Evolutionary conservation across 2,888 invertebrate genomes (phyloP).

Genomic region (Clepsis dumicolana): DNA sequence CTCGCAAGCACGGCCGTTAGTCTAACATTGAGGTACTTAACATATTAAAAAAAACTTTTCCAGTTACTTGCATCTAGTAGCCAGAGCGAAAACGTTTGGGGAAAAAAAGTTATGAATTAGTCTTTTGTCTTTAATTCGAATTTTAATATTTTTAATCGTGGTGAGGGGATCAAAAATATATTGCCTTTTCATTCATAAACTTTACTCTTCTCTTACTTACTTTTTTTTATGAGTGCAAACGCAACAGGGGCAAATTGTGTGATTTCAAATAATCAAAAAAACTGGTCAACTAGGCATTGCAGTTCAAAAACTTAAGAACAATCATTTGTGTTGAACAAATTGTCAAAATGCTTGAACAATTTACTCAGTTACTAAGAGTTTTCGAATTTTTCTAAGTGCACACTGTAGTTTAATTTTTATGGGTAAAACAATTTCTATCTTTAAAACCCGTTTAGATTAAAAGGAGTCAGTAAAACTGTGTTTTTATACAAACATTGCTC

Average conservation of each 20-base stretch:
- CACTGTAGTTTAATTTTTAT: no score
- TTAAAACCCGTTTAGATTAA: no score
- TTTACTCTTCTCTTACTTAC: not conserved
- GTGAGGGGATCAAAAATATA: conserved; percentile 24
- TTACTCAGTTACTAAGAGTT: not conserved
- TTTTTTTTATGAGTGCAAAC: conserved; percentile 23
- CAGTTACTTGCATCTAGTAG: conserved; percentile 86
- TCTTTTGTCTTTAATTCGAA: conserved; percentile 52
- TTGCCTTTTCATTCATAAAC: conserved; percentile 20
- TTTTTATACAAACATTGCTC: no score
- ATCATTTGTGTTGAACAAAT: conserved; percentile 8
- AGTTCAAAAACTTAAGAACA: conserved; percentile 11
- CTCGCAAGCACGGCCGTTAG: conserved; percentile 68
- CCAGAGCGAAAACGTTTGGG: conserved; percentile 82
- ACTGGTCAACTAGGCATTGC: conserved; percentile 10
- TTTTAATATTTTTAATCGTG: conserved; percentile 52
- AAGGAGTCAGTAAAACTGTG: no score
- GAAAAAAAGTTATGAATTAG: conserved; percentile 69
- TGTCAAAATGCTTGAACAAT: not conserved
- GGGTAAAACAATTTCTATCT: no score
- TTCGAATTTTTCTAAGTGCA: not conserved
- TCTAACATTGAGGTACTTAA: conserved; percentile 69
- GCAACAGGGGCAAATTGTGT: conserved; percentile 16
- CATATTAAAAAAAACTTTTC: conserved; percentile 57
- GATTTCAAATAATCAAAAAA: conserved; percentile 15